Conservation (phyloP, 2,888 invertebrate genomes). For the Apoderus coryli region DNA sequence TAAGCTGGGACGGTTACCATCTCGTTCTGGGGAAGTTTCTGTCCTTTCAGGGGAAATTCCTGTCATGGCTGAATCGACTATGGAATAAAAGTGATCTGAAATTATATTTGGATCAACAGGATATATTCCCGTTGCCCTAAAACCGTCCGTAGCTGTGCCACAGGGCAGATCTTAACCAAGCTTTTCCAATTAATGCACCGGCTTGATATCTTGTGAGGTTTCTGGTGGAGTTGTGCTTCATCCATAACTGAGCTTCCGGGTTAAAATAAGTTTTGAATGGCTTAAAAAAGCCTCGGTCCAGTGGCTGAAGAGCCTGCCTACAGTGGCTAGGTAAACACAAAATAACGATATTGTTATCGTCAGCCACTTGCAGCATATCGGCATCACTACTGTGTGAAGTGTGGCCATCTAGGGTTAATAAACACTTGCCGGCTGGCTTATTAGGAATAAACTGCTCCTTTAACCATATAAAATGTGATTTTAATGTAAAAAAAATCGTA, state of each 20-base stretch:
- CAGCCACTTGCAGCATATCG: conserved; percentile 12
- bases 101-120: too few relatives aligned
- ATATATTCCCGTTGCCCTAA: too few relatives aligned
- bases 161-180: too few relatives aligned
- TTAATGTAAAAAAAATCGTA: too few relatives aligned
- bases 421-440: conserved; percentile 20
- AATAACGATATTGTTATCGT: conserved; percentile 19
- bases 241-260: too few relatives aligned
- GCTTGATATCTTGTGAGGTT: conserved; percentile 7
- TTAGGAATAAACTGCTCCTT: conserved; percentile 19
- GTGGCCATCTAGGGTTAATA: conserved; percentile 23
- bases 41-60: too few relatives aligned
- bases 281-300: conserved; percentile 14
- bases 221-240: conserved; percentile 6
- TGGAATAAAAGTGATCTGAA: too few relatives aligned
- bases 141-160: too few relatives aligned
- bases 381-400: conserved; percentile 17
- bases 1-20: too few relatives aligned
- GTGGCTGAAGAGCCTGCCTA: conserved; percentile 21
- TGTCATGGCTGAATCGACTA: too few relatives aligned
- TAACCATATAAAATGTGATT: conserved; percentile 12
- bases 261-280: too few relatives aligned
- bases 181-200: conserved; percentile 7
- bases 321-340: conserved; percentile 21
- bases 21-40: too few relatives aligned